Evolutionary conservation across 2,797 vertebrate genomes (phyloP).

Genomic region (Sparidentex hasta): DNA sequence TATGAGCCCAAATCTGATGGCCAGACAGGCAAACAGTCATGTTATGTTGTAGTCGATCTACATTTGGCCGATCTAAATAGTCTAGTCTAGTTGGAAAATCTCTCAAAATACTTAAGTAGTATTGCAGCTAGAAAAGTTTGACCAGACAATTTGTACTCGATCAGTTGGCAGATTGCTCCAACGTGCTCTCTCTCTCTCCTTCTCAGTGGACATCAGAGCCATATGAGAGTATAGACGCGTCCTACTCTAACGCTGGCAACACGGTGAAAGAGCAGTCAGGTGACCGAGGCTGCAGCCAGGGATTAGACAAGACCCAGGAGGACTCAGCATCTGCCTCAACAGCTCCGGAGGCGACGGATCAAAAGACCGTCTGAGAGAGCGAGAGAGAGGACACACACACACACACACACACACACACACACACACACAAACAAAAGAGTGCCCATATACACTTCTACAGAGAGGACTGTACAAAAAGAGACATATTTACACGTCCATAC

Average conservation of each 20-base stretch:
- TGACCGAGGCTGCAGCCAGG: slow-evolving; percentile 74
- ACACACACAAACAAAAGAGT: slow-evolving; percentile 28
- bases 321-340: slow-evolving; percentile 72
- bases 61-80: too few species aligned
- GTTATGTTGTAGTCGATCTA: too few species aligned
- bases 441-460: slow-evolving; percentile 53
- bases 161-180: background rate
- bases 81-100: too few species aligned
- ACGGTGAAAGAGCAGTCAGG: slow-evolving; percentile 76
- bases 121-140: too few species aligned
- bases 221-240: slow-evolving; percentile 86
- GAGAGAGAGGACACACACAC: background rate
- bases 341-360: slow-evolving; percentile 73
- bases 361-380: slow-evolving; percentile 78
- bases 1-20: too few species aligned
- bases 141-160: too few species aligned
- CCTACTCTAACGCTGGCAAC: slow-evolving; percentile 63
- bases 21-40: too few species aligned
- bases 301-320: slow-evolving; percentile 81
- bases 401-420: slow-evolving; percentile 26
- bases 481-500: slow-evolving; percentile 40
- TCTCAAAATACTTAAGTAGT: too few species aligned
- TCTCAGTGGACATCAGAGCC: slow-evolving; percentile 91
- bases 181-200: slow-evolving; percentile 8
- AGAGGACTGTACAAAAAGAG: slow-evolving; percentile 64